Percentiles rank a stretch among this genome's conserved stretches.
phyloP scores from a whole-genome alignment of 2,888 invertebrate species.

The Melanophora roralis region DNA sequence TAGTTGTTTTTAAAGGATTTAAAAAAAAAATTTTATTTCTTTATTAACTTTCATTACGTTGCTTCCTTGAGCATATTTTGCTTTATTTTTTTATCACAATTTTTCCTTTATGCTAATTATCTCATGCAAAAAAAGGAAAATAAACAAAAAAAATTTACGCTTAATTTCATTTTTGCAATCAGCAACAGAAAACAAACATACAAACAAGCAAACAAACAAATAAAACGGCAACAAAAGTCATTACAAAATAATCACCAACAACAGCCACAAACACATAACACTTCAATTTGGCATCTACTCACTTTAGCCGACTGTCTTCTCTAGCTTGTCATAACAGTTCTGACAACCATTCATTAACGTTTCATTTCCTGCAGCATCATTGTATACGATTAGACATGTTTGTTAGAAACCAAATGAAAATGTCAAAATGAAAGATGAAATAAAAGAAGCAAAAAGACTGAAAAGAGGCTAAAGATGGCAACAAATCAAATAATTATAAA shows the following conservation, averaged over 20 bases:
- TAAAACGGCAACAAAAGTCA: constrained; percentile 39
- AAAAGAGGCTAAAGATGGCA: constrained; percentile 8
- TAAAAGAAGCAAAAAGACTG: neutral
- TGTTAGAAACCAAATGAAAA: constrained; percentile 34
- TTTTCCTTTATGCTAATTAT: constrained; percentile 45
- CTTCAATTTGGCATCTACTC: neutral
- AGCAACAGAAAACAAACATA: neutral
- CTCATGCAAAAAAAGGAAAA: neutral
- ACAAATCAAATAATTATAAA: constrained; percentile 57
- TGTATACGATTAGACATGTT: constrained; percentile 58
- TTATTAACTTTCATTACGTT: neutral
- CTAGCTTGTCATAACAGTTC: constrained; percentile 43
- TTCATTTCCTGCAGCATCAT: constrained; percentile 43
- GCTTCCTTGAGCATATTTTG: neutral
- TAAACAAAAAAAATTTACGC: constrained; percentile 51
- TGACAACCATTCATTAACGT: constrained; percentile 54
- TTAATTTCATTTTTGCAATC: constrained; percentile 53
- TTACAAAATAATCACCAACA: constrained; percentile 47
- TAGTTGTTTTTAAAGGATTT: neutral
- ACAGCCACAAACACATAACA: neutral
- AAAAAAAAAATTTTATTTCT: too few relatives aligned
- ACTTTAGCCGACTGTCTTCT: neutral
- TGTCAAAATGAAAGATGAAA: constrained; percentile 27
- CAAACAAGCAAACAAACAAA: neutral
- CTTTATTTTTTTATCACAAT: constrained; percentile 35